Conservation (phyloP, 2,113 vertebrate species). For the Aldabrachelys gigantea region DNA sequence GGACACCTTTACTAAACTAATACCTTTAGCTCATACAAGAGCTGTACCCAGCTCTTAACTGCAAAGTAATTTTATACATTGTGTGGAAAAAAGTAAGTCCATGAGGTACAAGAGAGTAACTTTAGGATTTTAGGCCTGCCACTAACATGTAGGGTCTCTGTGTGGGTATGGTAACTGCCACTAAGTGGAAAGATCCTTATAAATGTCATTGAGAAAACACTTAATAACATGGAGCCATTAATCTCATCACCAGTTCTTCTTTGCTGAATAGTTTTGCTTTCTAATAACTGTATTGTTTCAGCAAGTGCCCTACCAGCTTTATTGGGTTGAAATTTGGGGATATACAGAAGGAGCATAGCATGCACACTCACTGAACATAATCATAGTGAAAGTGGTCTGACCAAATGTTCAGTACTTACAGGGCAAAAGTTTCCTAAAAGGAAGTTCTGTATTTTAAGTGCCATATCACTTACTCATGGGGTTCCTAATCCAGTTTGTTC, state of each 20-base stretch:
- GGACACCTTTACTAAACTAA: background rate
- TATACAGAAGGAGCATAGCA: rapidly evolving
- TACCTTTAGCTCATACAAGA: background rate
- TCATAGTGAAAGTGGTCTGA: background rate
- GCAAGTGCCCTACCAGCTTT: background rate
- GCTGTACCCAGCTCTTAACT: background rate
- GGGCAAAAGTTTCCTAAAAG: rapidly evolving
- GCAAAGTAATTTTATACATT: background rate
- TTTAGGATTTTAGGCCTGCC: background rate
- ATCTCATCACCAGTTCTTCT: background rate
- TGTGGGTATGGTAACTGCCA: background rate
- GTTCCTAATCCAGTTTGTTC: constrained; percentile 53
- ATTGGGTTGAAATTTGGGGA: rapidly evolving
- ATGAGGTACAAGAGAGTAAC: background rate
- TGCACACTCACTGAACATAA: background rate
- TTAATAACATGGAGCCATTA: rapidly evolving
- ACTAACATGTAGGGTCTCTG: background rate
- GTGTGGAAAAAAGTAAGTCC: background rate
- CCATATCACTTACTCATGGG: constrained; percentile 10
- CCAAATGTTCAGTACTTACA: rapidly evolving
- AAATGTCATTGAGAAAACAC: background rate
- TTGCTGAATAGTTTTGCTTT: background rate
- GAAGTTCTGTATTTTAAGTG: constrained; percentile 49
- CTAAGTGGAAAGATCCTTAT: background rate
- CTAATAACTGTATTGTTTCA: background rate